These are phyloP conservation scores for Pardalotus punctatus DNA, from an alignment of 2,113 vertebrate genomes.

Conservation along the genomic window DNA sequence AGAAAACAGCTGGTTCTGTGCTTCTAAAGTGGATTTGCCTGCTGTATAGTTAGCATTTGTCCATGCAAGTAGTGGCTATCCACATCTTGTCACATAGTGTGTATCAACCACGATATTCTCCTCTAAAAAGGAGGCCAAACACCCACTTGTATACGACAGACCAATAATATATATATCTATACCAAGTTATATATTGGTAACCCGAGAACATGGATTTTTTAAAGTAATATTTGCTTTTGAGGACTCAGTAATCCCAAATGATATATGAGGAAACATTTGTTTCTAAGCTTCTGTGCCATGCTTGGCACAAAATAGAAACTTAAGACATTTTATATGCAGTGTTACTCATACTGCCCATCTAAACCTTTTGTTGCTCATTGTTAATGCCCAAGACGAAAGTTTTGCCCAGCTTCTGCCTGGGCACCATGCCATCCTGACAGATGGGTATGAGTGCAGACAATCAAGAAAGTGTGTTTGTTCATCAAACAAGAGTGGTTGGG, in stretches of 20 bases:
- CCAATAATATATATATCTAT: too few relatives aligned
- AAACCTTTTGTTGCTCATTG: conserved; percentile 58
- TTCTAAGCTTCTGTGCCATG: conserved; percentile 10
- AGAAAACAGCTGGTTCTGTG: neutral
- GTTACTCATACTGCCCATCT: conserved; percentile 35
- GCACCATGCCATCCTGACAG: conserved; percentile 63
- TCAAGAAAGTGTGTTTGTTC: conserved; percentile 63
- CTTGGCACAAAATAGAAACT: conserved; percentile 10
- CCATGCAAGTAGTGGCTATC: neutral
- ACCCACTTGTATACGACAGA: neutral
- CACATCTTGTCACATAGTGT: neutral
- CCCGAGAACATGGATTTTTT: neutral
- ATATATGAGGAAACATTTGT: conserved; percentile 15
- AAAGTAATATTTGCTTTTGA: neutral
- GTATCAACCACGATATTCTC: neutral
- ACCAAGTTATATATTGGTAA: neutral
- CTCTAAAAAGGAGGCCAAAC: neutral
- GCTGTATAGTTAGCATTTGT: neutral
- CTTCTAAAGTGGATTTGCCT: neutral
- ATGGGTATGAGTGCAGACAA: conserved; percentile 64
- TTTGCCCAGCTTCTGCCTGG: conserved; percentile 62
- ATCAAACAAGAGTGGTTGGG: conserved; percentile 46
- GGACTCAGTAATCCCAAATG: neutral
- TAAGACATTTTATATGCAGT: conserved; percentile 23
- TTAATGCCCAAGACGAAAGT: conserved; percentile 64